Percentiles rank a stretch among this genome's conserved stretches.
These are phyloP conservation scores for Campoletis sonorensis DNA, from an alignment of 1,140 invertebrate species.

Conservation along the genomic window DNA sequence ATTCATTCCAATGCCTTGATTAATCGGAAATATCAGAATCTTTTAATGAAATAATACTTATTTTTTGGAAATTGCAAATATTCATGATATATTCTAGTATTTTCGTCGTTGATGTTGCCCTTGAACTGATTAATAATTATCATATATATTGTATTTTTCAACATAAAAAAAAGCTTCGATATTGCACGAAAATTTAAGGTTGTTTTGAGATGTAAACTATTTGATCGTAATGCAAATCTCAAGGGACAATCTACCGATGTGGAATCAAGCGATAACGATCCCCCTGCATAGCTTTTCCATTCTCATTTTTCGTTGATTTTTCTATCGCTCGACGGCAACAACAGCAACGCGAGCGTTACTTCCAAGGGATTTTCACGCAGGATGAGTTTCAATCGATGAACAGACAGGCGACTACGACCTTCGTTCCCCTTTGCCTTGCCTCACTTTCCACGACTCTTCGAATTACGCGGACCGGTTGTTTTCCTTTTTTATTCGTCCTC, in stretches of 20 bases:
- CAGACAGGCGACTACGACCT: neutral
- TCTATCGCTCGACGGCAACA: conserved; percentile 3
- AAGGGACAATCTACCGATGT: neutral
- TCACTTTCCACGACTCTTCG: conserved; percentile 14
- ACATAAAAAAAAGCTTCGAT: neutral
- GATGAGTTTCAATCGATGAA: conserved; percentile 38
- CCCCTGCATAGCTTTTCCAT: neutral
- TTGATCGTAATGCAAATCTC: conserved; percentile 17
- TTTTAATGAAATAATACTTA: too few species aligned
- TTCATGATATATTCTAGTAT: too few species aligned
- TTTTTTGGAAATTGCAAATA: too few species aligned
- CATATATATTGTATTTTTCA: neutral
- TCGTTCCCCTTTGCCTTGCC: neutral
- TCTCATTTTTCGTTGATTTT: conserved; percentile 8
- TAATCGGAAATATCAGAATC: too few species aligned
- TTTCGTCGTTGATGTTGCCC: too few species aligned
- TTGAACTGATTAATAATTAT: neutral
- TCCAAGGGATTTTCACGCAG: conserved; percentile 32
- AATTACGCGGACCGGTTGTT: conserved; percentile 36
- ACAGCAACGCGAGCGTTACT: conserved; percentile 27
- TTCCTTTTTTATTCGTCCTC: conserved; percentile 18
- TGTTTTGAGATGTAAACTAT: neutral
- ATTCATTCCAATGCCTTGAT: too few species aligned
- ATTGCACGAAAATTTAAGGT: neutral
- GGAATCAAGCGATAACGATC: conserved; percentile 26